Evolutionary conservation across 2,797 vertebrate genomes (phyloP).

Genomic region (Morus bassanus): DNA sequence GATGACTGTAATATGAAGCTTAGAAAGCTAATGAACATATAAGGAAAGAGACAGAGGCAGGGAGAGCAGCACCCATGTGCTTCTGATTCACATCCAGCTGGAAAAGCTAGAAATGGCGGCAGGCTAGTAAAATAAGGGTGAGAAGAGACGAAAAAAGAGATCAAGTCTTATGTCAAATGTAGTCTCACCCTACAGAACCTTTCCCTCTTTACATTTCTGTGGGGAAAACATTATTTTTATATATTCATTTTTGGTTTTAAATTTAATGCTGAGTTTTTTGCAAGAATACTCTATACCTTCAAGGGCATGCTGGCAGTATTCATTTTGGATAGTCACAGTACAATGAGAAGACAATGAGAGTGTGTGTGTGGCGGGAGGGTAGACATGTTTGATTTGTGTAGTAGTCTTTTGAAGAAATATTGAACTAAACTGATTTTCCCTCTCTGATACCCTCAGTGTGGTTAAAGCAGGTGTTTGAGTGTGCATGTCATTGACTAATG

Average conservation of each 20-base stretch:
- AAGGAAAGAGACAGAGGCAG: not conserved
- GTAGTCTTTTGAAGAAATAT: not conserved
- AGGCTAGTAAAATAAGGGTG: not conserved
- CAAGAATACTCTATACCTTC: not conserved
- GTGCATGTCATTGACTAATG: not conserved
- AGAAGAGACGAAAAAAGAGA: not conserved
- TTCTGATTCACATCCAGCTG: not conserved
- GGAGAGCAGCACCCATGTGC: not conserved
- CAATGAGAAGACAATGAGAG: not conserved
- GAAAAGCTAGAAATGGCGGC: not conserved
- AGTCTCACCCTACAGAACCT: not conserved
- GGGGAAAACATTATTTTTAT: not conserved
- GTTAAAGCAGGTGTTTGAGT: not conserved
- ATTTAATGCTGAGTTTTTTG: not conserved
- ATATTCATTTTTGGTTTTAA: not conserved
- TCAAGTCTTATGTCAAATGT: not conserved
- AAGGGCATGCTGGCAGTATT: not conserved
- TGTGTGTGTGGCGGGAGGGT: rapidly evolving
- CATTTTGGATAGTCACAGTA: not conserved
- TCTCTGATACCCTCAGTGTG: not conserved
- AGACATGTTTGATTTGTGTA: not conserved
- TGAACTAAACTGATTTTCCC: not conserved
- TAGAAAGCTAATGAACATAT: not conserved
- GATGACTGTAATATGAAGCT: not conserved
- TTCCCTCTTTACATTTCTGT: not conserved